Evolutionary conservation across 92 coral and sea anemone genomes (phyloP).

Genomic region (Actinernus sp.): DNA sequence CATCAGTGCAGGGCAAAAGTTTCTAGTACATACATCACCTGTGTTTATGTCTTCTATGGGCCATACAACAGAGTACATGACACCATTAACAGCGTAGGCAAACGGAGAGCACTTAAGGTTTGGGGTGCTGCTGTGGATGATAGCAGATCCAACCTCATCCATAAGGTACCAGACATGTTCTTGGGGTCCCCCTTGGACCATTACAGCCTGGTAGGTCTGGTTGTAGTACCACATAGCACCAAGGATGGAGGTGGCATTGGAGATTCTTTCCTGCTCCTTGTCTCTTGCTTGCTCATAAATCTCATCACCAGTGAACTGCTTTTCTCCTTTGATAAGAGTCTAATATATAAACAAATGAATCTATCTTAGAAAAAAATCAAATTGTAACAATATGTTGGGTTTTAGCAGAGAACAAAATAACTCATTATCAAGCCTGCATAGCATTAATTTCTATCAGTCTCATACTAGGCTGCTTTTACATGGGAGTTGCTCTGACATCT

Average conservation of each 20-base stretch:
- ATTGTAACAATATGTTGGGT: too few relatives aligned
- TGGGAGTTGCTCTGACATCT: too few relatives aligned
- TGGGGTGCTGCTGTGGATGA: constrained; percentile 64
- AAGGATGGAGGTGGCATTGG: constrained; percentile 30
- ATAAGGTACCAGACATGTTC: constrained; percentile 81
- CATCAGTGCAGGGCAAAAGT: constrained; percentile 66
- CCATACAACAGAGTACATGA: constrained; percentile 74
- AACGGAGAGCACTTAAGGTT: constrained; percentile 84
- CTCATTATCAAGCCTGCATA: too few relatives aligned
- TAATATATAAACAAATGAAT: too few relatives aligned
- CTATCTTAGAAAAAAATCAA: too few relatives aligned
- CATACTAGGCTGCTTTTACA: too few relatives aligned
- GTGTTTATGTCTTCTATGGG: constrained; percentile 58
- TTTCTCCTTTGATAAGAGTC: constrained; percentile 74
- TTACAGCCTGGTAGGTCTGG: constrained; percentile 84
- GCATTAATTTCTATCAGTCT: too few relatives aligned
- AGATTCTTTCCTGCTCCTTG: constrained; percentile 31
- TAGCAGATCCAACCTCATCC: constrained; percentile 84
- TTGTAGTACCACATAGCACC: constrained; percentile 83
- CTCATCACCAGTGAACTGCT: constrained; percentile 72
- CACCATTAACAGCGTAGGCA: constrained; percentile 77
- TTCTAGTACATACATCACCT: constrained; percentile 74
- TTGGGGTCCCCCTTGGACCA: constrained; percentile 56
- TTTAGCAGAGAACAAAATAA: too few relatives aligned
- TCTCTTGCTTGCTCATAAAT: constrained; percentile 67